Base-by-base conservation (phyloP, 1,140 invertebrate species). In the Apis florea region DNA sequence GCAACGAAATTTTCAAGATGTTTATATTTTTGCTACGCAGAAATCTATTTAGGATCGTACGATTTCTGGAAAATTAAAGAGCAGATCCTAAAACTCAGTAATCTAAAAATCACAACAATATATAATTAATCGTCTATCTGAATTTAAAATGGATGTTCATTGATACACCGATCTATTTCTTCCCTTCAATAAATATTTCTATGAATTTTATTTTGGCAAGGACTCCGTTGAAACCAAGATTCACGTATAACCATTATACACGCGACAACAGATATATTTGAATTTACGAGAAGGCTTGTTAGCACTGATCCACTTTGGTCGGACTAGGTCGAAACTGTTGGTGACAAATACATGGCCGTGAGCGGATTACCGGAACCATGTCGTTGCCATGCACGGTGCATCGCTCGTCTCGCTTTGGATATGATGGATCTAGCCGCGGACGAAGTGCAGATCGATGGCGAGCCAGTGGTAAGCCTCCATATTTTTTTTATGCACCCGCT, bases 311-410 rank as follows among this genome's bases (percentile, higher is more conserved):
- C 61, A 81, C 74, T 85, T 85, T 85, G 74, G 54, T 78, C 56
- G 74, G 49, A 79, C 66, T 92, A 99, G 98, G 98, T 99, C 59
- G 99, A 99, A 94, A 99, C 99, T n/a, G 97, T 99, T 31, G 98
- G 98, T 86, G 99, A 99, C 94, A 99, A 99, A 92, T 99, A 99
- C 93, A 99, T 99, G 98, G 98, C 98, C 2, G 98, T 99, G 10
- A 99, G 98, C 86, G 99, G 99, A 26, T 94, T 99, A 68, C 99
- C 99, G 1, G 98, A 99, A 90, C 96, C 96, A 21, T 98, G 98
- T 93, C 95, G 96, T 81, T 96, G 96, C 68, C 99, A 99, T 91
- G 98, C 98, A 31, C 96, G 96, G 88, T 98, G 98, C 91, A 99
- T 99, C 88, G 98, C 97, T 0, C 95, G 97, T 69, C 94, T 99